Evolutionary conservation across 2,113 vertebrate species (phyloP).

Genomic region (Benthochromis sp.): DNA sequence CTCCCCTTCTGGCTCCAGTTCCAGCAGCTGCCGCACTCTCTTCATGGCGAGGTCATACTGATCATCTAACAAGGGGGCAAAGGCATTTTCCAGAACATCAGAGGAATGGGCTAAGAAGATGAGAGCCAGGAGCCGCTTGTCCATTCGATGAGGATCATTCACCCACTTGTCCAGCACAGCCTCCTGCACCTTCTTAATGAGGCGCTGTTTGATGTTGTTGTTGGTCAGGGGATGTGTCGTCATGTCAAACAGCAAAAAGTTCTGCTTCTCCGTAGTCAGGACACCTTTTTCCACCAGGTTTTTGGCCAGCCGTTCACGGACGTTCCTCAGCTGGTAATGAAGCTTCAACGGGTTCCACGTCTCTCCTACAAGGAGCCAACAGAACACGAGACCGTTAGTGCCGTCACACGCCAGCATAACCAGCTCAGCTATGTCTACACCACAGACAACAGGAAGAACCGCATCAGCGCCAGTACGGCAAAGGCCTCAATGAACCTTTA

Average conservation of each 20-base stretch:
- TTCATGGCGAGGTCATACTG: slow-evolving; percentile 96
- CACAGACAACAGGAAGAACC: neutral
- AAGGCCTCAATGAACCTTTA: neutral
- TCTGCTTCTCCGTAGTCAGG: slow-evolving; percentile 95
- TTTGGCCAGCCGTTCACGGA: slow-evolving; percentile 90
- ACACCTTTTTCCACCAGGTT: slow-evolving; percentile 96
- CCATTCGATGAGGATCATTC: slow-evolving; percentile 91
- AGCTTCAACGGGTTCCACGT: slow-evolving; percentile 96
- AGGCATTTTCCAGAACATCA: slow-evolving; percentile 93
- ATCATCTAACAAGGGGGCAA: slow-evolving; percentile 89
- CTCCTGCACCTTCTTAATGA: slow-evolving; percentile 94
- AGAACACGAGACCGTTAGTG: neutral
- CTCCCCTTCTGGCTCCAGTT: slow-evolving; percentile 91
- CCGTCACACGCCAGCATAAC: neutral
- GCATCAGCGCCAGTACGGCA: neutral
- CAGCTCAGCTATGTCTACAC: neutral
- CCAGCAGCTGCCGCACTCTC: slow-evolving; percentile 88
- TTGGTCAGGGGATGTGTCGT: slow-evolving; percentile 95
- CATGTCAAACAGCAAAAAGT: slow-evolving; percentile 98
- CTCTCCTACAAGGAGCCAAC: slow-evolving; percentile 72
- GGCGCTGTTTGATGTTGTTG: slow-evolving; percentile 91
- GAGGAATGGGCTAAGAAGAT: slow-evolving; percentile 92
- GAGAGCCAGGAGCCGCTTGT: slow-evolving; percentile 88
- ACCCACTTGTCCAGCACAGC: slow-evolving; percentile 92
- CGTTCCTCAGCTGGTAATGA: slow-evolving; percentile 93